Evolutionary conservation across 1,140 invertebrate genomes (phyloP).

Genomic region (Lerema accius): DNA sequence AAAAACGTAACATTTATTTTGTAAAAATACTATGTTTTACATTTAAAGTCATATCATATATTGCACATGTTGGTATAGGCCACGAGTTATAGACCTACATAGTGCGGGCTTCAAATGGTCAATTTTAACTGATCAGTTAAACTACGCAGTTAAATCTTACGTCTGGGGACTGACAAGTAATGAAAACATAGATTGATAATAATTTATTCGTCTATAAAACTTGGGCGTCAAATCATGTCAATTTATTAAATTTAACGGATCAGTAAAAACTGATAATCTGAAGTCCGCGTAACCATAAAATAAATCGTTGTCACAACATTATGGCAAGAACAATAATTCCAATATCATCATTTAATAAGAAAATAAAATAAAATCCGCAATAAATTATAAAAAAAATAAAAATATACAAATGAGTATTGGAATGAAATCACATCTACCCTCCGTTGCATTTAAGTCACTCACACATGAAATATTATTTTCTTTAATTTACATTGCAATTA

Average conservation of each 20-base stretch:
- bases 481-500: too few species aligned
- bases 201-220: too few species aligned
- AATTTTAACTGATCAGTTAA: too few species aligned
- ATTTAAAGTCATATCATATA: conserved; percentile 29
- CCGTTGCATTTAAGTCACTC: not conserved
- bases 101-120: too few species aligned
- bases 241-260: too few species aligned
- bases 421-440: conserved; percentile 28
- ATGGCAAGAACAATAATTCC: conserved; percentile 40
- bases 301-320: conserved; percentile 31
- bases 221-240: too few species aligned
- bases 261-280: too few species aligned
- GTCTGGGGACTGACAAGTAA: too few species aligned
- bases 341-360: conserved; percentile 31
- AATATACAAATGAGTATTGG: conserved; percentile 38
- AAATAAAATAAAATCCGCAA: conserved; percentile 23
- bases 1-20: conserved; percentile 11
- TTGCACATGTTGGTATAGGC: conserved; percentile 36
- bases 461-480: too few species aligned
- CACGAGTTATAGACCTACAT: conserved; percentile 16
- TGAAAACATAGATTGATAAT: too few species aligned
- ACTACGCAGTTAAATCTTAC: too few species aligned
- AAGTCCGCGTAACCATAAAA: conserved; percentile 13
- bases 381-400: conserved; percentile 21
- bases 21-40: conserved; percentile 28